A percentile compares a stretch with the other conserved stretches of the same genome.
These are phyloP conservation scores for Megamerina dolium DNA, from an alignment of 2,888 invertebrate species.

Conservation along the genomic window DNA sequence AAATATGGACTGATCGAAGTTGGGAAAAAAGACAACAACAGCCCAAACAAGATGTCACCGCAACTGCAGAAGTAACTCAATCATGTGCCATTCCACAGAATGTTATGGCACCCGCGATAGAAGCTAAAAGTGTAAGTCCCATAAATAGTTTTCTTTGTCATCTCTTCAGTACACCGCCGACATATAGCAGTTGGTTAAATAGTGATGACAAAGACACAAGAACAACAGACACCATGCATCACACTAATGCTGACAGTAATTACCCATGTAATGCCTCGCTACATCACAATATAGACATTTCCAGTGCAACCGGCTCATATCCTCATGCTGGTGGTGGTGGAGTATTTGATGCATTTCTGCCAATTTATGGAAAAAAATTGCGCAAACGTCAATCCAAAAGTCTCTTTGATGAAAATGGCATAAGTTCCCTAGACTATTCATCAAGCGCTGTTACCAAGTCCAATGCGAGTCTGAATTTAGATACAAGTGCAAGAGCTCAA, in stretches of 20 bases:
- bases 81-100: slow-evolving; percentile 16
- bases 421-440: slow-evolving; percentile 30
- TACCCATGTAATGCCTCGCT: slow-evolving; percentile 10
- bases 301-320: not conserved
- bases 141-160: slow-evolving; percentile 35
- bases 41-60: slow-evolving; percentile 3
- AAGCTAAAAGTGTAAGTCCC: slow-evolving; percentile 27
- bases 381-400: slow-evolving; percentile 33
- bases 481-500: not conserved
- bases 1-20: slow-evolving; percentile 46
- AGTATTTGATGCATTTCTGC: slow-evolving; percentile 39
- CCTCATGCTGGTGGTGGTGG: slow-evolving; percentile 19
- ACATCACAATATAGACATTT: not conserved
- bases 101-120: slow-evolving; percentile 1
- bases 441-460: slow-evolving; percentile 3
- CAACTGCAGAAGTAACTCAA: slow-evolving; percentile 14
- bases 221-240: slow-evolving; percentile 12
- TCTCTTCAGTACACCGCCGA: slow-evolving; percentile 37
- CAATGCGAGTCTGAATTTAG: not conserved
- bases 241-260: slow-evolving; percentile 1
- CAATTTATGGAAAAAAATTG: slow-evolving; percentile 43
- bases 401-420: slow-evolving; percentile 38
- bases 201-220: slow-evolving; percentile 14
- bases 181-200: slow-evolving; percentile 35
- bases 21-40: slow-evolving; percentile 17